Percentiles rank a stretch among this genome's conserved stretches.
Conservation (phyloP, 2,113 vertebrate species). For the Hyaena hyaena region DNA sequence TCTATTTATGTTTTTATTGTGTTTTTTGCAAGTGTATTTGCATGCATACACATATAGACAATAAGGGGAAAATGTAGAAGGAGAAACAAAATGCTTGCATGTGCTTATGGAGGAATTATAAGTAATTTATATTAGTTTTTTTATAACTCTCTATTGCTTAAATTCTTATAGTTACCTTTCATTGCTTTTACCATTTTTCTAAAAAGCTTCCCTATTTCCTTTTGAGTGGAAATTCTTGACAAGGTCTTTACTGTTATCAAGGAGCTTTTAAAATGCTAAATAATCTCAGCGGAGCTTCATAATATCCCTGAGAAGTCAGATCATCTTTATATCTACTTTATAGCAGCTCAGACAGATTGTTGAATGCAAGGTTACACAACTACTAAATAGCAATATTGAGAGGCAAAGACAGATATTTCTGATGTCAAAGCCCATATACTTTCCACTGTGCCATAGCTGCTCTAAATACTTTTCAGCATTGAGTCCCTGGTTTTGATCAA, state of each 20-base stretch:
- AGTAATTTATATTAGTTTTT: not conserved
- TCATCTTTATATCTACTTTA: not conserved
- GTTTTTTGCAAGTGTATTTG: not conserved
- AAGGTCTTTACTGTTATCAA: not conserved
- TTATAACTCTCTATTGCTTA: not conserved
- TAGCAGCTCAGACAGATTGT: not conserved
- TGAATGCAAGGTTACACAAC: not conserved
- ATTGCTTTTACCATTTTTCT: not conserved
- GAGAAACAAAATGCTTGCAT: not conserved
- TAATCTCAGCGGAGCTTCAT: not conserved
- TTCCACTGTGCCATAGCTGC: not conserved
- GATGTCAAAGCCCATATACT: not conserved
- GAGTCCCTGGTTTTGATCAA: not conserved
- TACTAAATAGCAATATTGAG: not conserved
- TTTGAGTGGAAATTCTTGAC: not conserved
- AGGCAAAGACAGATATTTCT: not conserved
- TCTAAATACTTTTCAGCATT: not conserved
- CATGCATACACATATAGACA: not conserved
- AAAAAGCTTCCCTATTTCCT: not conserved
- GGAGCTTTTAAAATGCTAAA: slow-evolving; percentile 5
- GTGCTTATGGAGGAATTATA: not conserved
- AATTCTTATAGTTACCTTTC: not conserved
- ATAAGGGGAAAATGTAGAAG: not conserved
- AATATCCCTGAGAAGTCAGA: not conserved
- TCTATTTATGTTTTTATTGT: not conserved